phyloP scores from a whole-genome alignment of 2,888 invertebrate genomes.

The Antheraea assamensis region DNA sequence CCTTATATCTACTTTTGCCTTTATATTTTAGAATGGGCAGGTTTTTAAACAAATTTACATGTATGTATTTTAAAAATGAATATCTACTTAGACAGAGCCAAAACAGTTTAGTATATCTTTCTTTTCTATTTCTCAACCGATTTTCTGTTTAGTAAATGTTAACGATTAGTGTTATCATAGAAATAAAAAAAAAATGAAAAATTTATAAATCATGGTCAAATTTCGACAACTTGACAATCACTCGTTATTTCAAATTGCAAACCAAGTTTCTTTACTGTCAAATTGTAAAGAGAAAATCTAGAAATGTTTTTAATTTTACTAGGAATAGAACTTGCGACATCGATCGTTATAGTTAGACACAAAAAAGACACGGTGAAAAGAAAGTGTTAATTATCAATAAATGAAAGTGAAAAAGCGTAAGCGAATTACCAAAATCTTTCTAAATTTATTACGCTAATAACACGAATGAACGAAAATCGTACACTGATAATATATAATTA shows the following conservation, averaged over 20 bases:
- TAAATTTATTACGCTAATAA: slow-evolving; percentile 26
- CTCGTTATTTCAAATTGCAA: too few species aligned
- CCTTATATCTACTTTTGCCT: background rate
- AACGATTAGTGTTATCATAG: too few species aligned
- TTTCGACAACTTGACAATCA: too few species aligned
- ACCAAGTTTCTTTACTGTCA: background rate
- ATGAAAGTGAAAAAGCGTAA: slow-evolving; percentile 40
- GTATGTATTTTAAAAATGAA: background rate
- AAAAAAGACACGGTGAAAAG: background rate
- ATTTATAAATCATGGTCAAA: too few species aligned
- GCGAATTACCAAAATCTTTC: slow-evolving; percentile 28
- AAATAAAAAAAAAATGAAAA: too few species aligned
- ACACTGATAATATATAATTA: slow-evolving; percentile 48
- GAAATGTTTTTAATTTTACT: background rate
- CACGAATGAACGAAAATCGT: slow-evolving; percentile 31
- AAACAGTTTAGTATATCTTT: too few species aligned
- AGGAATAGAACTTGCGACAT: background rate
- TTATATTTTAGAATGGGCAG: background rate
- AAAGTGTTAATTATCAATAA: slow-evolving; percentile 27
- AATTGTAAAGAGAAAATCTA: background rate
- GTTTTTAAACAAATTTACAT: background rate
- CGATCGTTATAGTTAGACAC: background rate
- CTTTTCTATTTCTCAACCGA: too few species aligned
- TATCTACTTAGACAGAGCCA: too few species aligned
- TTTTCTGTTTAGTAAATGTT: too few species aligned